phyloP scores from a whole-genome alignment of 1,140 invertebrate genomes.

The Propsilocerus akamusi region DNA sequence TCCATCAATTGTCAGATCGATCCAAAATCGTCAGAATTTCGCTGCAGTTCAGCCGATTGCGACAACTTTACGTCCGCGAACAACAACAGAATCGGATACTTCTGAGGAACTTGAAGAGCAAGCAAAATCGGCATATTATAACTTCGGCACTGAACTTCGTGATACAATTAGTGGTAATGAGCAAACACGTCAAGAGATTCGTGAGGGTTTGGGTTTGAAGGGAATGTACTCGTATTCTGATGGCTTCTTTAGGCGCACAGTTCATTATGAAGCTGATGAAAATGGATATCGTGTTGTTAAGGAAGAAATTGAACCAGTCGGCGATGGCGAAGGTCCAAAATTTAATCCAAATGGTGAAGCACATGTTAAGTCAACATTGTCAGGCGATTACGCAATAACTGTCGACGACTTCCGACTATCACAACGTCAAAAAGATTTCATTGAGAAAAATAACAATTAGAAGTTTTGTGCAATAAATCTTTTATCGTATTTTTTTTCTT shows the following conservation, averaged over 20 bases:
- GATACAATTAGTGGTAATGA: conserved; percentile 30
- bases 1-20: too few relatives aligned
- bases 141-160: conserved; percentile 25
- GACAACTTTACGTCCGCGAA: background rate
- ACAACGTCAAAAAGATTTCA: background rate
- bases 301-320: conserved; percentile 27
- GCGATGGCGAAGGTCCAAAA: conserved; percentile 24
- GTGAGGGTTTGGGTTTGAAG: conserved; percentile 25
- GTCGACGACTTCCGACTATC: conserved; percentile 15
- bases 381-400: conserved; percentile 21
- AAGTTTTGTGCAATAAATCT: background rate
- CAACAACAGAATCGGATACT: conserved; percentile 4
- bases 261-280: conserved; percentile 35
- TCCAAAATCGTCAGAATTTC: too few relatives aligned
- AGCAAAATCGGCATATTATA: conserved; percentile 22
- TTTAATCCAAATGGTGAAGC: conserved; percentile 27
- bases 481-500: background rate
- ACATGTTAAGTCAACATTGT: conserved; percentile 23
- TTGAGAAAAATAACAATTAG: background rate
- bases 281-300: conserved; percentile 33
- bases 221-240: conserved; percentile 36
- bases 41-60: too few relatives aligned
- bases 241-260: conserved; percentile 30
- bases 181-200: conserved; percentile 26
- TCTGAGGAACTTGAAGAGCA: conserved; percentile 11